These are phyloP conservation scores for Tadarida brasiliensis DNA, from an alignment of 2,797 vertebrate genomes.

Conservation along the genomic window DNA sequence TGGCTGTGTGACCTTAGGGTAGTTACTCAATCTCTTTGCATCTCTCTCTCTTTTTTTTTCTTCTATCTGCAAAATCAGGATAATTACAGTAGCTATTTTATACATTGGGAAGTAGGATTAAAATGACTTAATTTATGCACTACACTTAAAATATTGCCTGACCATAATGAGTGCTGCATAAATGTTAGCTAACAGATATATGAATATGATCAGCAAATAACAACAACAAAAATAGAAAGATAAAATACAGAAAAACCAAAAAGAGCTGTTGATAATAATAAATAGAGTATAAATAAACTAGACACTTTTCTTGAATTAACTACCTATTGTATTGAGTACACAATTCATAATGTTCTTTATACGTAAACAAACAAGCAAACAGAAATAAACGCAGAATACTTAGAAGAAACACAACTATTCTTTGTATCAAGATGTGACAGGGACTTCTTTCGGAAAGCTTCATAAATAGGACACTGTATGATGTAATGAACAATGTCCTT, in stretches of 20 bases:
- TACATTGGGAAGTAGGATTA: background rate
- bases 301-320: background rate
- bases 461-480: conserved; percentile 34
- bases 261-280: background rate
- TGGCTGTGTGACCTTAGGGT: background rate
- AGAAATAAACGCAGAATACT: background rate
- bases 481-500: conserved; percentile 51
- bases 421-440: background rate
- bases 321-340: background rate
- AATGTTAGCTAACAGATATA: background rate
- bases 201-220: background rate
- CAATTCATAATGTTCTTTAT: background rate
- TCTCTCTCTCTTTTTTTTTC: background rate
- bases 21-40: background rate
- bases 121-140: background rate
- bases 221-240: background rate
- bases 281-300: background rate
- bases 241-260: background rate
- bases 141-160: background rate
- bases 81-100: background rate
- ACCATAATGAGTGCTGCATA: background rate
- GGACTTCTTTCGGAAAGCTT: background rate
- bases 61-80: background rate
- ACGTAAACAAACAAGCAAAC: background rate
- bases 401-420: background rate